Evolutionary conservation across 2,888 invertebrate genomes (phyloP), one percentile per base, ranked within the genome.

Genomic region (Ennomos fuscantarius): DNA sequence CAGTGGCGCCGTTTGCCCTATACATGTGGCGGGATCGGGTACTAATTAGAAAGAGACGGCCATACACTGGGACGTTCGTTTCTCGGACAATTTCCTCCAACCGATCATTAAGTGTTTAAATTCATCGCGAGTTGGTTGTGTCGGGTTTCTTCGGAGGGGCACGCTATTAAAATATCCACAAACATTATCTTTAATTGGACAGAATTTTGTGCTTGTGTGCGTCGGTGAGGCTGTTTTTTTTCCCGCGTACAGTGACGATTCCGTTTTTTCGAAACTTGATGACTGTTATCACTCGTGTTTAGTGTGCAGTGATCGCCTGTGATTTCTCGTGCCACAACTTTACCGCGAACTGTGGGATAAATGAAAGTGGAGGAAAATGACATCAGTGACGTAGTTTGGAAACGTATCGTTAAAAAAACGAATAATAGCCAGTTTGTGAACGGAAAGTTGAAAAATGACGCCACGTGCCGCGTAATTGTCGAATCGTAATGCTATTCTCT

Each of bases 21-120:
- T 91, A 92, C 87, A 84, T 77, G 85, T 83, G 91, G 88, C 79
- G 71, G 51, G 34, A 53, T 58, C 41, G 9, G 31, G 87, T 72
- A 91, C 90, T 89, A 90, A 85, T 76, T 79, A 86, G 89, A 92
- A 60, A 65, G 89, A 84, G 91, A 90, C 65, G 59, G 79, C 70
- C 61, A 71, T 72, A 89, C 74, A 68, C 81, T 81, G 86, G 86
- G 87, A 85, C 73, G 89, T 86, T 82, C 91, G 90, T 88, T 87
- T 89, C 90, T 86, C 92, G 90, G 87, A 90, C 92, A 91, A 92
- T 92, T 92, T 91, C 88, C 86, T 83, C 89, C 92, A 92, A 92
- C 92, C 87, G 86, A 84, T 92, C 92, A 92, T 92, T 92, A 92
- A 92, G 92, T 92, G 92, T 92, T 92, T 92, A 92, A 92, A 86